Conservation (phyloP, 2,113 vertebrate species). For the Nymphicus hollandicus region DNA sequence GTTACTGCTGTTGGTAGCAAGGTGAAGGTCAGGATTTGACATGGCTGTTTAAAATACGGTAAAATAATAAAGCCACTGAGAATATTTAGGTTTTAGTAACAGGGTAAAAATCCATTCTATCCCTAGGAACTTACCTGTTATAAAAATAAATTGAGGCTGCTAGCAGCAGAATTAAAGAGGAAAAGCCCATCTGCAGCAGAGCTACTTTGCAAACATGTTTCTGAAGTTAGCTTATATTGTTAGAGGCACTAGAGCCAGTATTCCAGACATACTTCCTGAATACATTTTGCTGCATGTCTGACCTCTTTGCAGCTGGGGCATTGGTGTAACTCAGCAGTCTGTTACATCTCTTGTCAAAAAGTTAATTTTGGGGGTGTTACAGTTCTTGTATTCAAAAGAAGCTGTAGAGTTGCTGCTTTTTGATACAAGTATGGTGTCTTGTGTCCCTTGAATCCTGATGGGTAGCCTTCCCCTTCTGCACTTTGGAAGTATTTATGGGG, state of each 20-base stretch:
- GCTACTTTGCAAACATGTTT: background rate
- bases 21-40: background rate
- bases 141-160: background rate
- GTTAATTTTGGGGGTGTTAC: background rate
- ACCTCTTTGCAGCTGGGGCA: background rate
- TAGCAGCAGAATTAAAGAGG: background rate
- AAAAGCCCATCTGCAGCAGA: background rate
- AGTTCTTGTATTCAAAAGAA: background rate
- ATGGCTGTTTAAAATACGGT: background rate
- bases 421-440: background rate
- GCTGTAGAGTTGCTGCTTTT: background rate
- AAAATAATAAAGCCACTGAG: background rate
- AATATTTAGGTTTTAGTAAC: background rate
- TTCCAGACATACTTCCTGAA: background rate
- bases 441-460: background rate
- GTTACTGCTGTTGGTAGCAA: background rate
- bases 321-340: background rate
- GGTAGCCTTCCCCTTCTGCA: background rate
- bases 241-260: background rate
- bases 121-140: background rate
- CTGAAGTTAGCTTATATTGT: background rate
- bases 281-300: background rate
- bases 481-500: background rate
- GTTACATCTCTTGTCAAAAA: background rate
- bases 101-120: background rate